Evolutionary conservation across 2,888 invertebrate genomes (phyloP), one percentile per base, ranked within the genome.

Genomic region (Xanthorhoe spadicearia): DNA sequence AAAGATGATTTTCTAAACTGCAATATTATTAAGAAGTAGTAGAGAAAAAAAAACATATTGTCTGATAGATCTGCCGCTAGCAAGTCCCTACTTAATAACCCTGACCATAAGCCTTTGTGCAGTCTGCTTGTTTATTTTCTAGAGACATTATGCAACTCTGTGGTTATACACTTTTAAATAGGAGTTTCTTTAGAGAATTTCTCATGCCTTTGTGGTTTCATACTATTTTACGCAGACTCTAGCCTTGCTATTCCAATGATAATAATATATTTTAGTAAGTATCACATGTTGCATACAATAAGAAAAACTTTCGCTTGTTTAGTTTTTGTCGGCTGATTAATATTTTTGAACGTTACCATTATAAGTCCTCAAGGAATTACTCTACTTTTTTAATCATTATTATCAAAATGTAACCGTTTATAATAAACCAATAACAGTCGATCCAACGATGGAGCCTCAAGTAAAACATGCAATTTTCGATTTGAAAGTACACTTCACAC

Each of bases 91-190:
- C 54, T 54, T 61, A 58, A 46, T 58, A 58, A 38, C 53, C 35
- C 46, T 17, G 58, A 38, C 23, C 38, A 50, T 63, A 63, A 63
- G 19, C 57, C 53, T 64, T 64, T 64, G 63, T 64, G 58, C 53
- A 58, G 49, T 53, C 49, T 53, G 54, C 46, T 19, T 46, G 18
- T 58, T 63, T 58, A 19, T 38, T 32, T 54, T 54, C 48, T 48
- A 49, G 18, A 18, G 52, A 23, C 23, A 23, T 53, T 59, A 54
- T 54, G 49, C 10, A 52, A 23, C 43, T 52, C 32, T 8, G 51
- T 56, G 43, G 51, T 53, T 51, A 23, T 46, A 56, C 51, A 28
- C 15, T 62, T 56, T 56, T 51, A 51, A 5, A 23, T 51, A 17
- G 13, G 35, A 54, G 35, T 9, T 49, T 32, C 53, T 61, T 49